Evolutionary conservation across 2,888 invertebrate species (phyloP).

Genomic region (Heliconius ethilla): DNA sequence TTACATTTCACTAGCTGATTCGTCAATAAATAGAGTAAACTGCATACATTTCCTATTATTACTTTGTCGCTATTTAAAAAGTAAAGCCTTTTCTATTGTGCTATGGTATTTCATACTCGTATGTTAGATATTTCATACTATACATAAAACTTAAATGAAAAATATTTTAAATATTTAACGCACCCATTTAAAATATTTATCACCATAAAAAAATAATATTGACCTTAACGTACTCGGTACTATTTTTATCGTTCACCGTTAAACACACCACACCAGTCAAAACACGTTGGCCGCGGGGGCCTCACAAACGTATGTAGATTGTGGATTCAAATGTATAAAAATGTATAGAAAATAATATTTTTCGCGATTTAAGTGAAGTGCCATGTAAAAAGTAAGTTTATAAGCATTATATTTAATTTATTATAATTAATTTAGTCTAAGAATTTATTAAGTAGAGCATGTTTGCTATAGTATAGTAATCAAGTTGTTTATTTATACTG

Average conservation of each 20-base stretch:
- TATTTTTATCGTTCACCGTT: conserved; percentile 71
- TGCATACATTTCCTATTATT: too few species aligned
- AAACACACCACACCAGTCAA: conserved; percentile 51
- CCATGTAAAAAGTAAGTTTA: not conserved
- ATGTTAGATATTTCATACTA: too few species aligned
- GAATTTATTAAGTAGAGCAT: not conserved
- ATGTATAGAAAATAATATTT: not conserved
- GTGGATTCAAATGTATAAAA: not conserved
- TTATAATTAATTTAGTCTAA: not conserved
- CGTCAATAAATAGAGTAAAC: too few species aligned
- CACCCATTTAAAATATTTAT: not conserved
- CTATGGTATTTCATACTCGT: not conserved
- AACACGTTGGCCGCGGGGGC: conserved; percentile 46
- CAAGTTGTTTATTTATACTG: too few species aligned
- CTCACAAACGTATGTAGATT: conserved; percentile 33
- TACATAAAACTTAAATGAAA: not conserved
- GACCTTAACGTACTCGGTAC: conserved; percentile 51
- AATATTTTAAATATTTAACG: not conserved
- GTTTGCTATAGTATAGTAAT: too few species aligned
- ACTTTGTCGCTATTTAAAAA: too few species aligned
- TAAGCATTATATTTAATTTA: not conserved
- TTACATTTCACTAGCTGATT: too few species aligned
- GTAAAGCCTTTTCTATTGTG: not conserved
- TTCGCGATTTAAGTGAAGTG: not conserved
- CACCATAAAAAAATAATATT: conserved; percentile 16